Evolutionary conservation across 2,888 invertebrate genomes (phyloP), one percentile per base, ranked within the genome.

Genomic region (Plebejus melissa): DNA sequence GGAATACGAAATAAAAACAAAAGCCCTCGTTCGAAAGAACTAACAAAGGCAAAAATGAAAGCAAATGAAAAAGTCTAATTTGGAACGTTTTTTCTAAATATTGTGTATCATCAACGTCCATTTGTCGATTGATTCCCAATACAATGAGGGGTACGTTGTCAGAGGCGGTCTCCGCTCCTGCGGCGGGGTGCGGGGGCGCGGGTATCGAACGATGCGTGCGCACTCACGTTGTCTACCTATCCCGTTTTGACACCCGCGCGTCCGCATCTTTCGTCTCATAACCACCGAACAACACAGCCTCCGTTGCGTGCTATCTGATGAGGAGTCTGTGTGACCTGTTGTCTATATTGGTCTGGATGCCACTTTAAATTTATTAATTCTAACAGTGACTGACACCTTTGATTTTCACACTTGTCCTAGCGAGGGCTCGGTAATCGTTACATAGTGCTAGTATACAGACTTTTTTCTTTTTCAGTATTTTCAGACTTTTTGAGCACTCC

Each of bases 91-190:
- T 65, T 65, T 13, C 22, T 11, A 65, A 32, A 65, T 36, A 83
- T 80, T 80, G 78, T 77, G 79, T 80, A 82, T 82, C 81, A 69
- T 77, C 75, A 80, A 81, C 80, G 84, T 85, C 87, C 88, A 91
- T 91, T 91, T 90, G 90, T 89, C 93, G 91, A 93, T 92, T 92
- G 92, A 93, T 92, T 92, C 90, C 86, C 90, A 87, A 91, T 93
- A 91, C 91, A 92, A 92, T 91, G 90, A 90, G 90, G 90, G 90
- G 90, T 90, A 91, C 90, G 86, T 88, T 90, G 88, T 90, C 90
- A 90, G 88, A 88, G 88, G 90, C 85, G 89, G 88, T 87, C 88
- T 75, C 74, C 69, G 69, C 69, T 88, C 76, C 50, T 11, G 71
- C 76, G 75, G 82, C 85, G 86, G 85, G 83, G 89, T 86, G 81